Evolutionary conservation across 2,888 invertebrate species (phyloP), one percentile per base, ranked within the genome.

Genomic region (Plagodis dolabraria): DNA sequence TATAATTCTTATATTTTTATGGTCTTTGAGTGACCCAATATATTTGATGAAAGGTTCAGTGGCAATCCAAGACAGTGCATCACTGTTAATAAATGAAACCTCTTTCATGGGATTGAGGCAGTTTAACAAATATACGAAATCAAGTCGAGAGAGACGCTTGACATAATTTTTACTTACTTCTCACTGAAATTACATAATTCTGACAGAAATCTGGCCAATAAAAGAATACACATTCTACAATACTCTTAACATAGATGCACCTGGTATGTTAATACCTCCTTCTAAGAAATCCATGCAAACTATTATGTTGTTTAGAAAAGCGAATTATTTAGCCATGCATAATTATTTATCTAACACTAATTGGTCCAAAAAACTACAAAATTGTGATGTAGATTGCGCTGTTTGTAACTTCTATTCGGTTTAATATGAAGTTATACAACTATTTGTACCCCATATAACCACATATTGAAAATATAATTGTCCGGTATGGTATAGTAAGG

Each of bases 291-390:
- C 40, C 7, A 6, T 5, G 9, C 40, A 40, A 9, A 40, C 40
- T 7, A 40, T 7, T 7, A 7, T 40, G 9, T 10, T 40, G 9
- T 40, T 40, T 40, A 6, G 40, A 10, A 40, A 40, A 7, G 40
- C 40, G 8, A 53, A 53, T 45, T 40, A 40, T 33, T 2, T 40
- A 33, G 43, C 46, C 8, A 46, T 46, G 33, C 33, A 46, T 33
- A 33, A 46, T 10, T 46, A 33, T 9, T 33, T 46, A 9, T 33
- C 9, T 6, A 33, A 33, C 9, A 46, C 9, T 6, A 11, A 46
- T 10, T 46, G 46, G 46, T 12, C 33, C 7, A 33, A 33, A 33
- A 8, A 12, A 9, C 9, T 46, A 5, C 4, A 33, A 8, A 8
- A 2, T 10, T 46, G 46, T 46, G 12, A 11, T 46, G 33, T 46